Evolutionary conservation across 2,888 invertebrate species (phyloP), one percentile per base, ranked within the genome.

Genomic region (Dynastes maya): DNA sequence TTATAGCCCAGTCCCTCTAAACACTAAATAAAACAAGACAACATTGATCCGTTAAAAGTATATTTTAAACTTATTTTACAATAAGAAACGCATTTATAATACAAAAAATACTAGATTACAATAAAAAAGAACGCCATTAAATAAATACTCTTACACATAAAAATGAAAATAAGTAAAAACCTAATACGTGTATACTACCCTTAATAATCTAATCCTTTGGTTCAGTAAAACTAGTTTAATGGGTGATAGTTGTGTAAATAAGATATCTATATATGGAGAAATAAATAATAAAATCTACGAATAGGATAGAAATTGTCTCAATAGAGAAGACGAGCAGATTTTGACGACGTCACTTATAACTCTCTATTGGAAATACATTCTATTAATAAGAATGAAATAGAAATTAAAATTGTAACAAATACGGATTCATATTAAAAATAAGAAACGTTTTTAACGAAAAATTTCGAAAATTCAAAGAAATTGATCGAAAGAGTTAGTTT

Each of bases 171-270:
- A 63, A 29, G 11, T 55, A 61, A 63, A 32, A 63, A 63, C 27
- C 45, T 63, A 74, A 58, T 58, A 70, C 45, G 11, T 45, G 45
- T 45, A 8, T 45, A 45, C 9, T 45, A 45, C 61, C 9, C 72
- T 61, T 74, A 61, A 61, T 58, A 61, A 6, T 22, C 72, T 74
- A 72, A 74, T 74, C 37, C 72, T 74, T 74, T 74, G 72, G 72
- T 74, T 13, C 61, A 58, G 58, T 72, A 72, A 58, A 72, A 72
- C 72, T 72, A 72, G 72, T 63, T 74, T 74, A 74, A 58, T 61
- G 40, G 45, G 72, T 58, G 32, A 63, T 29, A 29, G 11, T 9
- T 63, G 13, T 63, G 13, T 32, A 32, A n/a, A 29, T 61, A 27
- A 27, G 9, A 58, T 58, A 16, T 58, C 22, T 22, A 22, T 22